These are phyloP conservation scores for Hyperoplus immaculatus DNA, from an alignment of 2,797 vertebrate species.

Conservation along the genomic window DNA sequence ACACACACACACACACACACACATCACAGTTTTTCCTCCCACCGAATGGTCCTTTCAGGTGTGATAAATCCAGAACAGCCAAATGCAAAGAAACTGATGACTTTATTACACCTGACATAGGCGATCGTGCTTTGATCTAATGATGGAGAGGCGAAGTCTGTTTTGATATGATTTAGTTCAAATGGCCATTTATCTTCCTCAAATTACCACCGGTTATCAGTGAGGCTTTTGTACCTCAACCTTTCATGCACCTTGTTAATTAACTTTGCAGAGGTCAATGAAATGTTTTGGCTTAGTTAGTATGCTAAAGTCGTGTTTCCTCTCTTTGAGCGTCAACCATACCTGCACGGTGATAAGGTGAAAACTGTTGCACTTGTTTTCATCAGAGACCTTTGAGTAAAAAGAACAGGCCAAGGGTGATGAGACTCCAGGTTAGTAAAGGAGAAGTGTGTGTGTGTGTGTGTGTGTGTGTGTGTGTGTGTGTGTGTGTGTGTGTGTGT, in stretches of 20 bases:
- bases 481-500: slow-evolving; percentile 22
- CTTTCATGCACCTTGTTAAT: slow-evolving; percentile 45
- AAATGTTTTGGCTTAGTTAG: slow-evolving; percentile 46
- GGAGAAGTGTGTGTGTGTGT: not conserved
- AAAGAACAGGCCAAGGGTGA: slow-evolving; percentile 23
- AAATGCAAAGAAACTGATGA: slow-evolving; percentile 44
- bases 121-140: slow-evolving; percentile 45
- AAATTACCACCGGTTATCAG: slow-evolving; percentile 48
- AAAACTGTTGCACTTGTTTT: slow-evolving; percentile 36
- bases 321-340: slow-evolving; percentile 13
- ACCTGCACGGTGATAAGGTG: slow-evolving; percentile 20
- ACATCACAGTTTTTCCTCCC: slow-evolving; percentile 19
- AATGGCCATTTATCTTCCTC: slow-evolving; percentile 63
- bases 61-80: slow-evolving; percentile 34
- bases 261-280: slow-evolving; percentile 38
- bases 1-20: slow-evolving; percentile 14
- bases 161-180: slow-evolving; percentile 50
- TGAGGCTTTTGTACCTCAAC: slow-evolving; percentile 35
- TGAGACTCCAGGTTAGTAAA: slow-evolving; percentile 41
- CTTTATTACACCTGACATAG: slow-evolving; percentile 56
- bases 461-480: slow-evolving; percentile 1
- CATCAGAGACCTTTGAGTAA: slow-evolving; percentile 26
- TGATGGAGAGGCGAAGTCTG: slow-evolving; percentile 48
- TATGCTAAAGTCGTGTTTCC: slow-evolving; percentile 15
- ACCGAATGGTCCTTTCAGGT: slow-evolving; percentile 26